phyloP scores from a whole-genome alignment of 2,797 vertebrate species.

The Danio tinwini region DNA sequence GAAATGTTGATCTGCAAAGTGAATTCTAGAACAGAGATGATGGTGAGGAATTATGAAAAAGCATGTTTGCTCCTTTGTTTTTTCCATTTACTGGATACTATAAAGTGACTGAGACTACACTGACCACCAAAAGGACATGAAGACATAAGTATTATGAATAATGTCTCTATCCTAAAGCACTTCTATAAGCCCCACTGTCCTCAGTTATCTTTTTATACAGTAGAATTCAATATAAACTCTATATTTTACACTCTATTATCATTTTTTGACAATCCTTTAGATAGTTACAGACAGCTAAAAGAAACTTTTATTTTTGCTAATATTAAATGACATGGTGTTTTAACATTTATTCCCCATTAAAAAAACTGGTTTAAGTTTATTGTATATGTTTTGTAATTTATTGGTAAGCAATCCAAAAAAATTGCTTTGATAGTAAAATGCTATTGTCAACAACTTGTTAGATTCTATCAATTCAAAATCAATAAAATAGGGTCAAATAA shows the following conservation, averaged over 20 bases:
- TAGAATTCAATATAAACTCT: background rate
- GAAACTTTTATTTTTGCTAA: background rate
- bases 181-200: background rate
- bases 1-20: background rate
- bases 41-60: background rate
- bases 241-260: too few relatives aligned
- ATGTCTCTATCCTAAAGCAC: background rate
- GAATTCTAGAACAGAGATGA: background rate
- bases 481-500: background rate
- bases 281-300: background rate
- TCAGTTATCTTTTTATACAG: background rate
- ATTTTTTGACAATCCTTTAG: background rate
- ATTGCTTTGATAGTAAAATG: background rate
- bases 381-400: background rate
- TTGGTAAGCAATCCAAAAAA: background rate
- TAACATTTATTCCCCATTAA: background rate
- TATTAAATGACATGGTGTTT: background rate
- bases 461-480: background rate
- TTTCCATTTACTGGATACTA: background rate
- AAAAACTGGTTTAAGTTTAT: background rate
- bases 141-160: slow-evolving; percentile 9
- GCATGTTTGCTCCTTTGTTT: too few relatives aligned
- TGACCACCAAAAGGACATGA: background rate
- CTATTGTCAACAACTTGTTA: background rate
- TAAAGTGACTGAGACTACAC: background rate